Base-by-base conservation (phyloP, 2,113 vertebrate genomes). In the Ailuropoda melanoleuca region DNA sequence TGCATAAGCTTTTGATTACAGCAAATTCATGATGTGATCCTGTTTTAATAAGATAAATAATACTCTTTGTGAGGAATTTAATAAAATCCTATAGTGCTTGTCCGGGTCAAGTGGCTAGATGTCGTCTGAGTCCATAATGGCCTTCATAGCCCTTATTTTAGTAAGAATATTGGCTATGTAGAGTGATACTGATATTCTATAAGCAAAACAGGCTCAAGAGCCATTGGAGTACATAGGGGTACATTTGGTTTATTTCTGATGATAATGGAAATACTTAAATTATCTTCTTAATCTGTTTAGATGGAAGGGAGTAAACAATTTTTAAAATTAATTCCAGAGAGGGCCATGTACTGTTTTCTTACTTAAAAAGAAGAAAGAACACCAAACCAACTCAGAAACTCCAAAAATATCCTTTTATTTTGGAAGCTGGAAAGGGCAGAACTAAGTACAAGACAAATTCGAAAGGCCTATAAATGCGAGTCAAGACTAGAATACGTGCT, bases 381-480 rank as follows among this genome's bases (percentile, higher is more conserved):
- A 97, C 34, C 50, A 68, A 48, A 97, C 34, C 13, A 82, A 72
- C 23, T 24, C 3, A 87, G 37, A 92, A 43, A 2, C 0, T 74
- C 92, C 62, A 50, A 48, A 88, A 89, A 72, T 95, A 39, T 6
- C 0, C 37, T 96, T 91, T 66, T 77, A 90, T 96, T 96, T 92
- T 75, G 37, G 60, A 95, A 97, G 26, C n/a, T 88, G 26, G 68
- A 93, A 96, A 95, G 21, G 23, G 19, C n/a, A 62, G 85, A 81
- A 68, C 74, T 94, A 84, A 74, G 0, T 88, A n/a, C 24, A 58
- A 58, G 60, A 94, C 8, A 60, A 26, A 53, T 95, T 43, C 75
- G 93, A 95, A 96, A 88, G 64, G 68, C 24, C 19, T 92, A 74
- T 60, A 83, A 77, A 96, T 85, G 80, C 24, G 43, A 96, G 86